phyloP scores from a whole-genome alignment of 2,888 invertebrate species.

The Mesochorus sp. region DNA sequence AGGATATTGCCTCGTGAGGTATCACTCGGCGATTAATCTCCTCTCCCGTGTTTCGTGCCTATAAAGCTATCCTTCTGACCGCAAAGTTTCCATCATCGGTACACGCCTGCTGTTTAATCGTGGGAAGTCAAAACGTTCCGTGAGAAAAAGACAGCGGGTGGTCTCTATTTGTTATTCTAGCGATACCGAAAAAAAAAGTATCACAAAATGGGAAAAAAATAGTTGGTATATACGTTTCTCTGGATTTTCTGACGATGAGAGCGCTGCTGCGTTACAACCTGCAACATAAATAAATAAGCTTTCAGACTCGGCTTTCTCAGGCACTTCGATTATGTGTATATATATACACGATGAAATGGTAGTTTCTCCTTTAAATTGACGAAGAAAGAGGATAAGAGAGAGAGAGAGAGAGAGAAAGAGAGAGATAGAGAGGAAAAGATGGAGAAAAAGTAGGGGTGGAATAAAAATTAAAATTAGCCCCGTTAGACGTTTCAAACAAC shows the following conservation, averaged over 20 bases:
- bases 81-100: slow-evolving; percentile 44
- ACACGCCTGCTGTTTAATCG: slow-evolving; percentile 51
- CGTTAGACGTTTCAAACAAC: slow-evolving; percentile 50
- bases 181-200: slow-evolving; percentile 1
- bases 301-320: slow-evolving; percentile 1
- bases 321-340: slow-evolving; percentile 31
- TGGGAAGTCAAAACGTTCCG: slow-evolving; percentile 56
- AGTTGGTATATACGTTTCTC: slow-evolving; percentile 14
- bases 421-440: neutral
- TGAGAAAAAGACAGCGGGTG: slow-evolving; percentile 55
- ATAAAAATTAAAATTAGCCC: slow-evolving; percentile 82
- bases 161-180: slow-evolving; percentile 51
- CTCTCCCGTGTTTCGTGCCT: slow-evolving; percentile 15
- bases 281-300: slow-evolving; percentile 61
- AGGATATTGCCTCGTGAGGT: slow-evolving; percentile 55
- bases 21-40: slow-evolving; percentile 28
- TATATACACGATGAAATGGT: slow-evolving; percentile 58
- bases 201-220: slow-evolving; percentile 23
- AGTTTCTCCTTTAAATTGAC: slow-evolving; percentile 63
- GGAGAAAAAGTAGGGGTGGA: slow-evolving; percentile 59
- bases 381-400: slow-evolving; percentile 9
- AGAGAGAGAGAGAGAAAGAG: neutral
- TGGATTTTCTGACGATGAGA: slow-evolving; percentile 39
- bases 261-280: slow-evolving; percentile 43
- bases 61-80: slow-evolving; percentile 15